These are phyloP conservation scores for Tympanuchus pallidicinctus DNA, from an alignment of 2,113 vertebrate species.

Conservation along the genomic window DNA sequence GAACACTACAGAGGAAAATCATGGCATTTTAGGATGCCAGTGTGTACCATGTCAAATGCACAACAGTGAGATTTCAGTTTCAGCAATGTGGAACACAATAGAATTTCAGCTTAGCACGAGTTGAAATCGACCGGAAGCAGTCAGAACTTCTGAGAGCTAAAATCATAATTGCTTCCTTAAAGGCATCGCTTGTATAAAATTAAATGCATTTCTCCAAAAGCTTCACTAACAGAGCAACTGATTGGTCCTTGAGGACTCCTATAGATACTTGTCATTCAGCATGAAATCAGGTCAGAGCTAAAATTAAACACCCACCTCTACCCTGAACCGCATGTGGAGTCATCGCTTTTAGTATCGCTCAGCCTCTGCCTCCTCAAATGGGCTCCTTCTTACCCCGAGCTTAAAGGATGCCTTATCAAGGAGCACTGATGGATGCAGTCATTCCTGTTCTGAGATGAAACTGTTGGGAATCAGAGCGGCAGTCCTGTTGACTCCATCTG, in stretches of 20 bases:
- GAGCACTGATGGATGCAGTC: conserved; percentile 61
- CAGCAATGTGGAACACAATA: conserved; percentile 3
- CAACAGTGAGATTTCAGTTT: background rate
- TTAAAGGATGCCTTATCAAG: conserved; percentile 65
- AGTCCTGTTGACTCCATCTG: conserved; percentile 76
- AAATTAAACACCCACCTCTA: conserved; percentile 75
- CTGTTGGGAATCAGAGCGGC: conserved; percentile 70
- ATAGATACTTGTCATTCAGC: conserved; percentile 72
- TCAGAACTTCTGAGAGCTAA: conserved; percentile 52
- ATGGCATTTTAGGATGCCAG: background rate
- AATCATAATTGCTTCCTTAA: conserved; percentile 65
- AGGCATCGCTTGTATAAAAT: conserved; percentile 68
- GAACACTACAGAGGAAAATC: background rate
- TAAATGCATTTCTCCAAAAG: conserved; percentile 67
- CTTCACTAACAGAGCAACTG: conserved; percentile 62
- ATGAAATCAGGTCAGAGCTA: conserved; percentile 82
- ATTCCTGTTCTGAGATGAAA: conserved; percentile 42
- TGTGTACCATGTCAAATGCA: background rate
- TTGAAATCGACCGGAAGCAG: conserved; percentile 55
- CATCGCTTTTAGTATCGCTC: conserved; percentile 51
- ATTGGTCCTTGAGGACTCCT: conserved; percentile 72
- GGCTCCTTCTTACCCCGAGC: conserved; percentile 53
- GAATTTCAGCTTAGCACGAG: background rate
- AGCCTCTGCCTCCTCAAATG: conserved; percentile 51
- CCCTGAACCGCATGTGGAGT: conserved; percentile 53